These are phyloP conservation scores for Pseudorhiza aurosa DNA, from an alignment of 30 jellyfish, hydroid and myxozoan genomes.

Conservation along the genomic window DNA sequence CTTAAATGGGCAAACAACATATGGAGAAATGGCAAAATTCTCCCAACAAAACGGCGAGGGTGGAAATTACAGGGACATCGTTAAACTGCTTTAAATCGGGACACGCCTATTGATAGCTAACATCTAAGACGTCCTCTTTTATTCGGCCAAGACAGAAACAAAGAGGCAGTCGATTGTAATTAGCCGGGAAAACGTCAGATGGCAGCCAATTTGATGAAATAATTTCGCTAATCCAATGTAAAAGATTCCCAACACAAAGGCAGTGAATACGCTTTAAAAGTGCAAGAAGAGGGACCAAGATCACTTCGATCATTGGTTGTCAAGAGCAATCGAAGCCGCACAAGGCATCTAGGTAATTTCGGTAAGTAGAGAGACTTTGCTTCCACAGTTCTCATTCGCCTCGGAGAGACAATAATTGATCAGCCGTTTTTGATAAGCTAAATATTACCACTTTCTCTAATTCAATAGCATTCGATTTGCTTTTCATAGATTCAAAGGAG, in stretches of 20 bases:
- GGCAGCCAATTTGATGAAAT: slow-evolving; percentile 23
- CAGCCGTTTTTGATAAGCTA: slow-evolving; percentile 17
- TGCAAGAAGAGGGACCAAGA: slow-evolving; percentile 17
- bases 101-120: slow-evolving; percentile 56
- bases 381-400: background rate
- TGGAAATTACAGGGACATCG: slow-evolving; percentile 63
- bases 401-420: slow-evolving; percentile 24
- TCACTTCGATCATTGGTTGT: slow-evolving; percentile 52
- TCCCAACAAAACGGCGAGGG: slow-evolving; percentile 89
- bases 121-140: slow-evolving; percentile 8
- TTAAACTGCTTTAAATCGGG: slow-evolving; percentile 20
- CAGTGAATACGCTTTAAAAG: slow-evolving; percentile 20
- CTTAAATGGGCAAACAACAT: slow-evolving; percentile 77
- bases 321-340: slow-evolving; percentile 23
- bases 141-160: slow-evolving; percentile 37
- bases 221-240: slow-evolving; percentile 25
- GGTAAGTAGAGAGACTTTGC: slow-evolving; percentile 49
- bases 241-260: slow-evolving; percentile 27
- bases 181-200: slow-evolving; percentile 82
- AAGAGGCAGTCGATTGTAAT: slow-evolving; percentile 26
- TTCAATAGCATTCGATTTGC: background rate
- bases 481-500: background rate
- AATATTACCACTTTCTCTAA: background rate
- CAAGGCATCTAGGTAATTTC: slow-evolving; percentile 32
- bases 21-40: slow-evolving; percentile 71